Percentiles rank a stretch among this genome's conserved stretches.
These are phyloP conservation scores for Oligia latruncula DNA, from an alignment of 2,888 invertebrate species.

Conservation along the genomic window DNA sequence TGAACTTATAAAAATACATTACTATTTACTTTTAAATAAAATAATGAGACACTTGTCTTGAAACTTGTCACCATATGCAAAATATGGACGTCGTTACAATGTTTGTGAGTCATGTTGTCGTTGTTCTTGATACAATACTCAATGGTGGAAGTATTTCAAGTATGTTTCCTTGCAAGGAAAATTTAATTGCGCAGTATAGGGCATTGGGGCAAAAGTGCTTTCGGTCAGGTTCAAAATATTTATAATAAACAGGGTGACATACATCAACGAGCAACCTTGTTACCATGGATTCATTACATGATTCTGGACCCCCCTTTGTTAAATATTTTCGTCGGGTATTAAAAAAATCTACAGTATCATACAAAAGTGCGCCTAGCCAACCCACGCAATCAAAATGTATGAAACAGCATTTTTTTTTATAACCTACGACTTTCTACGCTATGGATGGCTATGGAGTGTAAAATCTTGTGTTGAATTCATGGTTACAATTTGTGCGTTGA, in stretches of 20 bases:
- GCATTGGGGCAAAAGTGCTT: not conserved
- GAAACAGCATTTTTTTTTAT: no score
- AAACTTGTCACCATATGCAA: constrained; percentile 38
- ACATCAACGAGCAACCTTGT: no score
- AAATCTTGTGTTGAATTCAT: no score
- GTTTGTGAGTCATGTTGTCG: constrained; percentile 28
- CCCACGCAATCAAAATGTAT: no score
- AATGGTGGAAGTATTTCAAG: constrained; percentile 22
- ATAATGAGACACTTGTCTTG: constrained; percentile 37
- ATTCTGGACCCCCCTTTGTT: no score
- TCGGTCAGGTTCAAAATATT: not conserved
- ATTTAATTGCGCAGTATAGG: not conserved
- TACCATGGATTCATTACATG: no score
- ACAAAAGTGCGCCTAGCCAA: no score
- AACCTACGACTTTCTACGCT: no score
- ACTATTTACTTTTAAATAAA: constrained; percentile 35
- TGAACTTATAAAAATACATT: constrained; percentile 31
- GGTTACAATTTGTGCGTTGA: no score
- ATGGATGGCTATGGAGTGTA: no score
- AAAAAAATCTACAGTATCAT: no score
- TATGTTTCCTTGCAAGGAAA: constrained; percentile 19
- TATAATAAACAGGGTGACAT: not conserved
- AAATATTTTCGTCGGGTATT: no score
- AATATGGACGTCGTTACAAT: constrained; percentile 24
- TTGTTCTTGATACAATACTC: constrained; percentile 37